Evolutionary conservation across 2,888 invertebrate species (phyloP).

Genomic region (Strigamia maritima): DNA sequence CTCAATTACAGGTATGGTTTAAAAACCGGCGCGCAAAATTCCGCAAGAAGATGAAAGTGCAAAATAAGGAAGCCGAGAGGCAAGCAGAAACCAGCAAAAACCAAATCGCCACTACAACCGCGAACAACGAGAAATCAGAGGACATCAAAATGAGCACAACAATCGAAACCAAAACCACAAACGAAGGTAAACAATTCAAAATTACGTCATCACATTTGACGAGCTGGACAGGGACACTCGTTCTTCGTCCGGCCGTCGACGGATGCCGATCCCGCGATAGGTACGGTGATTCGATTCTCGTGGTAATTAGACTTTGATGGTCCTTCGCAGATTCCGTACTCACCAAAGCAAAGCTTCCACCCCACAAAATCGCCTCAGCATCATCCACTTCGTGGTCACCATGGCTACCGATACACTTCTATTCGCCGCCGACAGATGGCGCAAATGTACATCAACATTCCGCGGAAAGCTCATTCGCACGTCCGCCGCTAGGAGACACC

Average conservation of each 20-base stretch:
- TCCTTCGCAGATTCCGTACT: background rate
- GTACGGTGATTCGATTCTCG: no score
- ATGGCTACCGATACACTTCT: background rate
- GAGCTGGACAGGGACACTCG: no score
- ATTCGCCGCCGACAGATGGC: background rate
- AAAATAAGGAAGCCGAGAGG: constrained; percentile 31
- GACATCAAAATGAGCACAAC: background rate
- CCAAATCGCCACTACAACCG: background rate
- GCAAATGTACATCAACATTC: background rate
- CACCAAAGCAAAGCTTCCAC: background rate
- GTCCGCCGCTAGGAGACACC: background rate
- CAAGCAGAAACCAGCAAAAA: background rate
- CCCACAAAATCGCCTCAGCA: background rate
- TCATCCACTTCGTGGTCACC: background rate
- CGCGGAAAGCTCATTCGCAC: background rate
- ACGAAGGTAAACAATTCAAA: background rate
- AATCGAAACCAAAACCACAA: background rate
- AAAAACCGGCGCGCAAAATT: constrained; percentile 55
- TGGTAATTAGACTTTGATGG: no score
- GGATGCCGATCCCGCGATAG: no score
- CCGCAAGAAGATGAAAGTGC: constrained; percentile 51
- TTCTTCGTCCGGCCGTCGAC: no score
- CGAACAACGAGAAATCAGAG: background rate
- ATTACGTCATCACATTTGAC: no score
- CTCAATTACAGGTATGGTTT: constrained; percentile 53